phyloP scores from a whole-genome alignment of 2,113 vertebrate genomes.

The Natator depressus region DNA sequence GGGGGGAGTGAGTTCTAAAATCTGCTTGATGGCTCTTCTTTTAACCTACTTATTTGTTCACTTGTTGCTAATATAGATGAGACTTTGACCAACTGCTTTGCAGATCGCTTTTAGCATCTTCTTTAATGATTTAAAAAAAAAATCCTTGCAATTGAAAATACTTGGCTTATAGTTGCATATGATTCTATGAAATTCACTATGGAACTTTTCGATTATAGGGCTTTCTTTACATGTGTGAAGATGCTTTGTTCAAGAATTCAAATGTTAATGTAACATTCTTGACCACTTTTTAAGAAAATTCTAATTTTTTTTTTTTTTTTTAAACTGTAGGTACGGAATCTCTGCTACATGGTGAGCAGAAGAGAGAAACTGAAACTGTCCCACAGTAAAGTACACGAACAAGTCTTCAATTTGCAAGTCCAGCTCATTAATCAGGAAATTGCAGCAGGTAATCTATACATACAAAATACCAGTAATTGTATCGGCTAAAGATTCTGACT shows the following conservation, averaged over 20 bases:
- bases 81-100: not conserved
- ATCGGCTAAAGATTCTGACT: not conserved
- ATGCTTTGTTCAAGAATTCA: not conserved
- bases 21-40: not conserved
- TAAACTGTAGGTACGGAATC: slow-evolving; percentile 89
- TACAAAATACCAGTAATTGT: not conserved
- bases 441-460: slow-evolving; percentile 77
- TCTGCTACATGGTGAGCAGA: slow-evolving; percentile 99
- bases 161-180: not conserved
- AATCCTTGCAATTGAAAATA: not conserved
- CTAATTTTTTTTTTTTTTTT: too few relatives aligned
- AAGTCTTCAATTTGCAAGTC: slow-evolving; percentile 94
- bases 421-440: slow-evolving; percentile 92
- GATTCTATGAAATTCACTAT: not conserved
- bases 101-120: not conserved
- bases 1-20: not conserved
- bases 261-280: not conserved
- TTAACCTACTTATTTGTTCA: not conserved
- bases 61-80: not conserved
- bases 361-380: slow-evolving; percentile 96
- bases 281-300: not conserved
- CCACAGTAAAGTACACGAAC: slow-evolving; percentile 94
- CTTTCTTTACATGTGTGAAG: not conserved
- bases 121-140: not conserved
- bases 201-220: not conserved